Conservation (phyloP, 2,888 invertebrate genomes). For the Tanytarsus gracilentus region DNA sequence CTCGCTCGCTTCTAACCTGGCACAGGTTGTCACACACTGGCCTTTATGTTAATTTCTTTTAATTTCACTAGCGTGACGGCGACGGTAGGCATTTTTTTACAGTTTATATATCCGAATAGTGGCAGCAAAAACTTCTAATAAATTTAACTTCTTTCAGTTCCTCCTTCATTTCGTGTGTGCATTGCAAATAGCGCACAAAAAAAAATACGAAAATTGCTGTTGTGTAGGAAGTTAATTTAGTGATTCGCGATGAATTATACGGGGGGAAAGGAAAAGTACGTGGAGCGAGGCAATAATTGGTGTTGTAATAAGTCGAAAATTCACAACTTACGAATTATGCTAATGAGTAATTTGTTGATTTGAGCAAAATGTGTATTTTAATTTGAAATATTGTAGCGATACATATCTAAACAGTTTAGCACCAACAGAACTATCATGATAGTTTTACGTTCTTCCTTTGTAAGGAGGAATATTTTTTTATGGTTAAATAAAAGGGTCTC, state of each 20-base stretch:
- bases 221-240: neutral
- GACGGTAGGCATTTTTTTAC: neutral
- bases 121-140: neutral
- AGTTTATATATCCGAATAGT: neutral
- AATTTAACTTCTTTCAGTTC: neutral
- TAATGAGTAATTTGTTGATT: slow-evolving; percentile 29
- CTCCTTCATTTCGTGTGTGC: too few species aligned
- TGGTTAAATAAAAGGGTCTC: slow-evolving; percentile 1
- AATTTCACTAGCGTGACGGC: slow-evolving; percentile 29
- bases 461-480: slow-evolving; percentile 4
- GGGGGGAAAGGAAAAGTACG: neutral
- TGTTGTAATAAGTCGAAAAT: slow-evolving; percentile 24
- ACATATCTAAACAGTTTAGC: slow-evolving; percentile 29
- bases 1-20: too few species aligned
- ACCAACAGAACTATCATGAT: slow-evolving; percentile 29
- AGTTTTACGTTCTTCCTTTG: neutral
- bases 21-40: slow-evolving; percentile 29
- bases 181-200: too few species aligned
- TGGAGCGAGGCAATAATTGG: slow-evolving; percentile 14
- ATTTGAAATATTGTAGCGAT: slow-evolving; percentile 18
- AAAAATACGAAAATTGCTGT: too few species aligned
- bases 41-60: slow-evolving; percentile 29
- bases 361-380: slow-evolving; percentile 28
- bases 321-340: slow-evolving; percentile 27
- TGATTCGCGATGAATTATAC: neutral